Evolutionary conservation across 2,888 invertebrate genomes (phyloP), one percentile per base, ranked within the genome.

Genomic region (Ptilodon capucinus): DNA sequence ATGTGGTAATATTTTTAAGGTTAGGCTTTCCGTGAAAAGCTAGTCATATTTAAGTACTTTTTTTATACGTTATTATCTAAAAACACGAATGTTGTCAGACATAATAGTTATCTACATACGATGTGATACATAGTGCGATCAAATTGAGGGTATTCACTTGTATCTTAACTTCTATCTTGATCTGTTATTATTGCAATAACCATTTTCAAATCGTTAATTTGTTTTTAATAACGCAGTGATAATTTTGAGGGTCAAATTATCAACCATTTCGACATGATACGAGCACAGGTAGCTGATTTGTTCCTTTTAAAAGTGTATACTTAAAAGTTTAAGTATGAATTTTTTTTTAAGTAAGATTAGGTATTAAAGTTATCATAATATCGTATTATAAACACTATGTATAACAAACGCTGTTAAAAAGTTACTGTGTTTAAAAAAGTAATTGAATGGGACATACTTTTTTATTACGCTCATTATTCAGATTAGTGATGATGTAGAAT

Each of bases 401-500:
- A n/a, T n/a, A n/a, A n/a, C n/a, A n/a, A n/a, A n/a, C n/a, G n/a
- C n/a, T n/a, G n/a, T n/a, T n/a, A n/a, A n/a, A n/a, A 44, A 35
- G 44, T 51, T 47, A 57, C 44, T 11, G 41, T 42, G 40, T 60
- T 58, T 61, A 47, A 49, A 51, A 57, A 57, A 48, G 57, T 42
- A 54, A 54, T 60, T 54, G 40, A 51, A 36, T 48, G 32, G 44
- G 17, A 23, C 17, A 52, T 60, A 60, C 28, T 44, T 48, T 68
- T 74, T 74, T 68, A 73, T 71, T 52, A 56, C 42, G 40, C 17
- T 61, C 61, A 68, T 72, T 67, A 71, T 67, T 72, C 53, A 64
- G 45, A 44, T 61, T 60, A 55, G 61, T 48, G 52, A 57, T 53
- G 48, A 46, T 60, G 56, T 55, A 62, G 51, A 61, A 67, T 59